Conservation (phyloP, 2,113 vertebrate genomes). For the Crotophaga sulcirostris region DNA sequence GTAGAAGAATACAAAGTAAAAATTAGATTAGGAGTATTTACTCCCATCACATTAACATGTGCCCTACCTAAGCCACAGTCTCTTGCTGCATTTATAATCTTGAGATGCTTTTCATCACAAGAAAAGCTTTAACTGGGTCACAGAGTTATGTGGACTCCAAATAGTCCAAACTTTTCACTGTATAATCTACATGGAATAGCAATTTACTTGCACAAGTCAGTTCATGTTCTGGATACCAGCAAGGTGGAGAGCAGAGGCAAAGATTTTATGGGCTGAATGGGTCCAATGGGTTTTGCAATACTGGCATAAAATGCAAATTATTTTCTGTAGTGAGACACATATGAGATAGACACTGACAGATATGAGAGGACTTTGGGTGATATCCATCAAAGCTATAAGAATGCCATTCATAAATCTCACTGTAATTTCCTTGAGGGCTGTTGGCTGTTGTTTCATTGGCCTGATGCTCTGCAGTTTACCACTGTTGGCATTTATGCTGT, state of each 20-base stretch:
- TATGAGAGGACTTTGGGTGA: neutral
- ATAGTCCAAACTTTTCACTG: neutral
- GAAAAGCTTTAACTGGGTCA: neutral
- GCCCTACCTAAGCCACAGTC: neutral
- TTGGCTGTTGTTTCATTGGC: slow-evolving; percentile 60
- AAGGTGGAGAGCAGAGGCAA: neutral
- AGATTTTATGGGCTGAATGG: neutral
- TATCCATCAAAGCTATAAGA: neutral
- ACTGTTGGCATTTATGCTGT: slow-evolving; percentile 56
- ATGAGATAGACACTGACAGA: neutral
- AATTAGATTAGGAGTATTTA: neutral
- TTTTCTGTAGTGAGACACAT: neutral
- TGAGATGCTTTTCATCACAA: neutral
- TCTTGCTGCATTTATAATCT: neutral
- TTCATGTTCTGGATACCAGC: neutral
- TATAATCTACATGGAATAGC: neutral
- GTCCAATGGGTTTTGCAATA: neutral
- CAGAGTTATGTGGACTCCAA: neutral
- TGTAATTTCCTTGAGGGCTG: slow-evolving; percentile 64
- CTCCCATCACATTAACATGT: neutral
- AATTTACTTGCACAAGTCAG: neutral
- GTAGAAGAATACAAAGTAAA: neutral
- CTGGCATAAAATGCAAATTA: neutral
- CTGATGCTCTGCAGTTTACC: slow-evolving; percentile 61
- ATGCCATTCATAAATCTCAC: slow-evolving; percentile 58